Evolutionary conservation across 2,888 invertebrate genomes (phyloP).

Genomic region (Macroteleia sp.): DNA sequence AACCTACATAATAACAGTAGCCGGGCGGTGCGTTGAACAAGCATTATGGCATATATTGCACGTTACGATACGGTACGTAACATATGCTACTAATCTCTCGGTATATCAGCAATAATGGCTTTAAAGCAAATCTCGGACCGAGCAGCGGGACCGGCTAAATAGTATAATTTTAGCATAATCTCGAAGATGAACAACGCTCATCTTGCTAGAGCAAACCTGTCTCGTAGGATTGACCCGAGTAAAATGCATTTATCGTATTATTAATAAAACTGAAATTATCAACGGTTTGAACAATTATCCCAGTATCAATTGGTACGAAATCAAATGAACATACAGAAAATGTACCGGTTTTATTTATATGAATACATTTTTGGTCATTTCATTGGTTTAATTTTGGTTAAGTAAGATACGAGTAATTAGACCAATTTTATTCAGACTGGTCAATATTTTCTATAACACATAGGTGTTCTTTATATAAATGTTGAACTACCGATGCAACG

Average conservation of each 20-base stretch:
- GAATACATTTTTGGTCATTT: not conserved
- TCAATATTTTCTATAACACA: constrained; percentile 5
- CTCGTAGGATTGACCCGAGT: constrained; percentile 13
- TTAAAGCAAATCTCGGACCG: constrained; percentile 52
- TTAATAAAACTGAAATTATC: constrained; percentile 19
- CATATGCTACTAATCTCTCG: constrained; percentile 81
- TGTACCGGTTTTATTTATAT: too few relatives aligned
- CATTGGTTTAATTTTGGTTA: constrained; percentile 14
- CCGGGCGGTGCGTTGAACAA: constrained; percentile 56
- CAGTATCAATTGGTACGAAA: too few relatives aligned
- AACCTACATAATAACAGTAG: constrained; percentile 69
- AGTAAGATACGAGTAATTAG: too few relatives aligned
- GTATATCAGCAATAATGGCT: constrained; percentile 81
- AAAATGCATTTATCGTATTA: constrained; percentile 6
- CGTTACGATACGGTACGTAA: constrained; percentile 74
- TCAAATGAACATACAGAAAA: too few relatives aligned
- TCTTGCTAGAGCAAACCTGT: constrained; percentile 25
- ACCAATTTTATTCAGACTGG: constrained; percentile 4
- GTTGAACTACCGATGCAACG: constrained; percentile 2
- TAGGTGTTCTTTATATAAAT: constrained; percentile 5
- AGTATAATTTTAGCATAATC: constrained; percentile 42
- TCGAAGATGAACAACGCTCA: constrained; percentile 27
- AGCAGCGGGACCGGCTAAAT: constrained; percentile 22
- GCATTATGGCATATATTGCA: constrained; percentile 66
- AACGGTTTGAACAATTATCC: constrained; percentile 5